Conservation (phyloP, 2,797 vertebrate genomes). For the Kryptopterus vitreolus region DNA sequence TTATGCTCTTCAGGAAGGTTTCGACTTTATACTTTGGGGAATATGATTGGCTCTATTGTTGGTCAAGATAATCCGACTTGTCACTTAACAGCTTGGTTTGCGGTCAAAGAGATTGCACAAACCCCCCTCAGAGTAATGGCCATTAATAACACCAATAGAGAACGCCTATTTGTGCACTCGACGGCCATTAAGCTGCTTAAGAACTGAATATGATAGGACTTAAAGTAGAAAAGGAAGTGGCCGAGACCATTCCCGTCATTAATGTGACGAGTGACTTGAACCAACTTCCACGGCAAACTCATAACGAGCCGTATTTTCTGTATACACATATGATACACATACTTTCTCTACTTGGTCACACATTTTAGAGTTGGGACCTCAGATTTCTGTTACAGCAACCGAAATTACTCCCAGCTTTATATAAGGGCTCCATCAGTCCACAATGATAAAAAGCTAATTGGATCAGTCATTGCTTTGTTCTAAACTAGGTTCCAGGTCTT, state of each 20-base stretch:
- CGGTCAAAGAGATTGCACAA: constrained; percentile 58
- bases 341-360: constrained; percentile 28
- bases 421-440: constrained; percentile 16
- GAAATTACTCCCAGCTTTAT: constrained; percentile 38
- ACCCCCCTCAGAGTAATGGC: constrained; percentile 49
- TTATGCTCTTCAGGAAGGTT: constrained; percentile 58
- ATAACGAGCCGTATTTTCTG: constrained; percentile 10
- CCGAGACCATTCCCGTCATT: constrained; percentile 30
- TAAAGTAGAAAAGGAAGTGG: constrained; percentile 43
- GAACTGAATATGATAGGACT: constrained; percentile 54
- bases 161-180: constrained; percentile 44
- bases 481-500: constrained; percentile 10
- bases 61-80: constrained; percentile 59
- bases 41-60: constrained; percentile 61
- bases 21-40: constrained; percentile 55
- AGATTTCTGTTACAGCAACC: constrained; percentile 28
- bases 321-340: constrained; percentile 25
- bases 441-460: constrained; percentile 28
- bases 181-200: constrained; percentile 59
- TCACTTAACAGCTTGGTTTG: constrained; percentile 61
- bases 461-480: constrained; percentile 35
- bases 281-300: constrained; percentile 8
- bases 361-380: constrained; percentile 19
- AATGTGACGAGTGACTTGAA: constrained; percentile 39
- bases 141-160: constrained; percentile 52